Conservation (phyloP, 2,888 invertebrate genomes). For the Philonicus albiceps region DNA sequence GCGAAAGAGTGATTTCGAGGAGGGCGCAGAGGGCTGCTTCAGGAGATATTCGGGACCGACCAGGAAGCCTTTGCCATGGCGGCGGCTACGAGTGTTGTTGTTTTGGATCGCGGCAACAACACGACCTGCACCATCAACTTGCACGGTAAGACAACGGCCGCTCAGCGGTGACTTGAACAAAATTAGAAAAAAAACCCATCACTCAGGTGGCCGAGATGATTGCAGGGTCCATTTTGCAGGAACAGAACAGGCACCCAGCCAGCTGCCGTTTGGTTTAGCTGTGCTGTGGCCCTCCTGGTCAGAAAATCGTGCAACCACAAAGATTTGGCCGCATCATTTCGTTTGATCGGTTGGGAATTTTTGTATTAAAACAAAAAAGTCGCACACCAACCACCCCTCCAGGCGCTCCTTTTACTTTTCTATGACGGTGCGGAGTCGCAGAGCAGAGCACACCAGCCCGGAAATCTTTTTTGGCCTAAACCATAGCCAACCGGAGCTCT, state of each 20-base stretch:
- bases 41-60: not conserved
- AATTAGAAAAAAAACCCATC: not conserved
- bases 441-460: not conserved
- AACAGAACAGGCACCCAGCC: not conserved
- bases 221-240: not conserved
- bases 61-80: conserved; percentile 49
- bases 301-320: not conserved
- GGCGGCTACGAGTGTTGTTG: conserved; percentile 93
- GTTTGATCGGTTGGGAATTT: not conserved
- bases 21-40: not conserved
- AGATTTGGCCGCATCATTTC: not conserved
- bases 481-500: not conserved
- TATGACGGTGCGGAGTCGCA: not conserved
- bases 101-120: conserved; percentile 94
- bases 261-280: not conserved
- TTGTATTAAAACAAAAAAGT: not conserved
- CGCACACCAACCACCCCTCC: not conserved
- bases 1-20: not conserved
- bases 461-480: not conserved
- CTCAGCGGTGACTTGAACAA: conserved; percentile 49
- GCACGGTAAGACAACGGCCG: conserved; percentile 78
- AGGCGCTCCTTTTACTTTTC: not conserved
- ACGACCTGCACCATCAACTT: conserved; percentile 96
- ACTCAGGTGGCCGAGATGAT: not conserved
- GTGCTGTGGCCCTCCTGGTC: not conserved